Percentiles rank a stretch among this genome's conserved stretches.
Evolutionary conservation across 1,140 invertebrate genomes (phyloP).

Genomic region (Drosophila oshimai): DNA sequence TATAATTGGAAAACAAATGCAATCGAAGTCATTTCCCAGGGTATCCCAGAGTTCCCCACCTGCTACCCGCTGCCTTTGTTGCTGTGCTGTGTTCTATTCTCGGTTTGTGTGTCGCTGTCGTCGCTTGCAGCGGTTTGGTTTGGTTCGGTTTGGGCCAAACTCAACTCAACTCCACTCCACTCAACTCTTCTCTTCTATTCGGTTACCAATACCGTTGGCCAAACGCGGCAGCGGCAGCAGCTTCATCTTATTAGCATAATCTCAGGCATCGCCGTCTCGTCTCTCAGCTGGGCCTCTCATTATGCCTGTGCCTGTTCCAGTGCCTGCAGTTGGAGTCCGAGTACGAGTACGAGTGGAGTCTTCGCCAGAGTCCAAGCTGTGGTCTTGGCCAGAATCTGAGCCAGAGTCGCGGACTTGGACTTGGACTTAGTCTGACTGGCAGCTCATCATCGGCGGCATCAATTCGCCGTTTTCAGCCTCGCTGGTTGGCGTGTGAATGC

Average conservation of each 20-base stretch:
- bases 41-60: background rate
- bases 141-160: constrained; percentile 24
- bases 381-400: background rate
- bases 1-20: too few relatives aligned
- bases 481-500: constrained; percentile 69
- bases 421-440: constrained; percentile 23
- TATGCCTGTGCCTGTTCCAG: too few relatives aligned
- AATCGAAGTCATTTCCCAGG: background rate
- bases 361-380: background rate
- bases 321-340: background rate
- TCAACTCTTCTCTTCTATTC: too few relatives aligned
- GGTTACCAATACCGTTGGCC: constrained; percentile 62
- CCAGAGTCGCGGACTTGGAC: background rate
- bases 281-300: constrained; percentile 45
- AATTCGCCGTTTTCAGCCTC: constrained; percentile 66
- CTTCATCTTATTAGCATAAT: constrained; percentile 75
- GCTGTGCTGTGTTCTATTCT: constrained; percentile 55
- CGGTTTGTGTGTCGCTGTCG: constrained; percentile 43
- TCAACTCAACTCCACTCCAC: background rate
- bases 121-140: constrained; percentile 46
- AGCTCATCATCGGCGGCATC: constrained; percentile 74
- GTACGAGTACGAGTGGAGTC: background rate
- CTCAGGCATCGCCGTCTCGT: constrained; percentile 47
- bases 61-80: constrained; percentile 6
- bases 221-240: constrained; percentile 30